phyloP scores from a whole-genome alignment of 2,888 invertebrate genomes.

The Leptinotarsa haldemani region DNA sequence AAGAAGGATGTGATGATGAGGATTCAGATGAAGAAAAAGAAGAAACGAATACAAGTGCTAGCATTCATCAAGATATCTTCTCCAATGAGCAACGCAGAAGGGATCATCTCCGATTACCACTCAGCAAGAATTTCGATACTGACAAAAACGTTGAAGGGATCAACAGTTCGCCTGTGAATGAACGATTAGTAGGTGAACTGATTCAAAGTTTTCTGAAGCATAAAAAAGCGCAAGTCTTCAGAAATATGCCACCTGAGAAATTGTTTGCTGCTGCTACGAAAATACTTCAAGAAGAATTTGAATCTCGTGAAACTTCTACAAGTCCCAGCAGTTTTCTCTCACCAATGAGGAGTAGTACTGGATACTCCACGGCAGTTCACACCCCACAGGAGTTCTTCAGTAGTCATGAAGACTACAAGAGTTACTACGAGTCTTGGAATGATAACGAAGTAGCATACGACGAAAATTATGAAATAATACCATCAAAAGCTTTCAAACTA shows the following conservation, averaged over 20 bases:
- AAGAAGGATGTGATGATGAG: constrained; percentile 69
- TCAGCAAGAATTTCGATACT: constrained; percentile 55
- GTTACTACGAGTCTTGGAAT: constrained; percentile 71
- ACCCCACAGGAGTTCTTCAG: constrained; percentile 67
- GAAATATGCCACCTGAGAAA: constrained; percentile 70
- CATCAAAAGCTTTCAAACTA: constrained; percentile 71
- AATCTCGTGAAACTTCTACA: constrained; percentile 66
- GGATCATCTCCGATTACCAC: constrained; percentile 68
- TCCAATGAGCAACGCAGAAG: constrained; percentile 63
- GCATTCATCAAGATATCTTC: constrained; percentile 41
- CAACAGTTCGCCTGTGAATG: constrained; percentile 68
- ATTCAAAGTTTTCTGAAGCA: constrained; percentile 71
- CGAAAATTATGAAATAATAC: constrained; percentile 67
- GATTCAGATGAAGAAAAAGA: constrained; percentile 59
- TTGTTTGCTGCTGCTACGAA: constrained; percentile 71
- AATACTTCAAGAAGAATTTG: constrained; percentile 70
- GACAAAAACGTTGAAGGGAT: constrained; percentile 66
- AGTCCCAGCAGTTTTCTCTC: constrained; percentile 61
- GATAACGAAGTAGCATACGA: constrained; percentile 56
- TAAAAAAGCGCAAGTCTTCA: constrained; percentile 69
- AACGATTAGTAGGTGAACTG: constrained; percentile 70
- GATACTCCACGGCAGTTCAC: constrained; percentile 67
- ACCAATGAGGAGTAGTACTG: constrained; percentile 60
- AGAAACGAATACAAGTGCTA: background rate
- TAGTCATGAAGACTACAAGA: constrained; percentile 68